Evolutionary conservation across 2,113 vertebrate genomes (phyloP).

Genomic region (Protomyctophum bolini): DNA sequence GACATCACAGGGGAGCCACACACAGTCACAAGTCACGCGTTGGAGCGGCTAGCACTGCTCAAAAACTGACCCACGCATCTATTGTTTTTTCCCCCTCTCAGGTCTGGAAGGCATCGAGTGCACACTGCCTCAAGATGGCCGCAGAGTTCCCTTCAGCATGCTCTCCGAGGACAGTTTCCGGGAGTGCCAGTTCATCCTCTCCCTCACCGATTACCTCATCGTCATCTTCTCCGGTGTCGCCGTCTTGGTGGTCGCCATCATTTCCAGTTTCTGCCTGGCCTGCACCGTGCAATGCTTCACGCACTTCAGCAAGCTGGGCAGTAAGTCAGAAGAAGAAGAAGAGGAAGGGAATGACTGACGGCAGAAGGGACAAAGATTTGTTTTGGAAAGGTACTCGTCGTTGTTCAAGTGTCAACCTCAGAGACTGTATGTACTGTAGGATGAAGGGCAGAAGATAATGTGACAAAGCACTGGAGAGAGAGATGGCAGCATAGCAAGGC

Average conservation of each 20-base stretch:
- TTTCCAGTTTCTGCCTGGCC: conserved; percentile 92
- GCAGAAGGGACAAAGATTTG: conserved; percentile 35
- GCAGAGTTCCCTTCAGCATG: conserved; percentile 82
- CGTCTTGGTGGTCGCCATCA: conserved; percentile 89
- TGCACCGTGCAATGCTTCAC: conserved; percentile 93
- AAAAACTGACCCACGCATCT: background rate
- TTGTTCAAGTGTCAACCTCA: conserved; percentile 3
- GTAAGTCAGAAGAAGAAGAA: conserved; percentile 82
- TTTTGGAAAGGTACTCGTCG: conserved; percentile 1
- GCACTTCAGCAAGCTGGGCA: conserved; percentile 80
- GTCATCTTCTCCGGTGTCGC: conserved; percentile 93
- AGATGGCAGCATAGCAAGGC: background rate
- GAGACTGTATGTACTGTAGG: background rate
- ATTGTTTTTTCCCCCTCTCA: conserved; percentile 44
- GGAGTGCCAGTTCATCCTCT: conserved; percentile 86
- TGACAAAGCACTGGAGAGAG: background rate
- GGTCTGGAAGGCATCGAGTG: conserved; percentile 89
- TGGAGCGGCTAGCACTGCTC: too few relatives aligned
- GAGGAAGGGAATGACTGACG: conserved; percentile 85
- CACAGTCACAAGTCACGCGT: too few relatives aligned
- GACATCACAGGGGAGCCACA: too few relatives aligned
- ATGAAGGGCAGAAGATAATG: background rate
- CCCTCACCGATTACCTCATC: conserved; percentile 89
- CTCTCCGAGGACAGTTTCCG: conserved; percentile 91
- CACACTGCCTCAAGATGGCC: conserved; percentile 82